phyloP scores from a whole-genome alignment of 2,888 invertebrate species.

The Drosophila kokeensis region DNA sequence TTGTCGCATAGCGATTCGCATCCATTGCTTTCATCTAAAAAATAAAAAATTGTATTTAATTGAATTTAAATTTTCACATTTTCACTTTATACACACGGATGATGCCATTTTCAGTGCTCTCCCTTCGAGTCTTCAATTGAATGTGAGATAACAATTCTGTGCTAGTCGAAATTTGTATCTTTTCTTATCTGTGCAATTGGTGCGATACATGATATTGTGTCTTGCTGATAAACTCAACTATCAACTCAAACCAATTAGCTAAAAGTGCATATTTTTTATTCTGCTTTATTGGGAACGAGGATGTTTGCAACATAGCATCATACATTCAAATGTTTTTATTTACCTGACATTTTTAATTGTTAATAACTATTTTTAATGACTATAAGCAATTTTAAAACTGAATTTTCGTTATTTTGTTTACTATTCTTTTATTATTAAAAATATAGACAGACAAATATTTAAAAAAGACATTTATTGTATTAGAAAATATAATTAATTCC shows the following conservation, averaged over 20 bases:
- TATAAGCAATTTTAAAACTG: background rate
- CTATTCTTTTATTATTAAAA: too few species aligned
- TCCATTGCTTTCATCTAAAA: conserved; percentile 90
- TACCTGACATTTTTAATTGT: background rate
- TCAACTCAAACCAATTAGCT: conserved; percentile 46
- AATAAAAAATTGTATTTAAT: background rate
- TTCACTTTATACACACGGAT: conserved; percentile 4
- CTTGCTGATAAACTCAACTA: conserved; percentile 55
- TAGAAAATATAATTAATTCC: background rate
- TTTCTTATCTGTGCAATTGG: conserved; percentile 53
- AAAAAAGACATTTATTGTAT: background rate
- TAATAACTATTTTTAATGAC: background rate
- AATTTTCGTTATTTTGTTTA: background rate
- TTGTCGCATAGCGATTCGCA: conserved; percentile 95
- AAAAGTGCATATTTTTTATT: conserved; percentile 14
- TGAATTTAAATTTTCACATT: background rate
- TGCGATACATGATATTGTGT: conserved; percentile 6
- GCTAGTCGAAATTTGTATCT: conserved; percentile 7
- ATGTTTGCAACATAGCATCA: conserved; percentile 13
- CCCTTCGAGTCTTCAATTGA: conserved; percentile 1
- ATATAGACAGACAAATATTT: background rate
- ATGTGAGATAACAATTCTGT: conserved; percentile 17
- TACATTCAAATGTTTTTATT: background rate
- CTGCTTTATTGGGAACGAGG: conserved; percentile 52
- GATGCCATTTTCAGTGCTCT: conserved; percentile 40